Percentiles rank a stretch among this genome's conserved stretches.
Evolutionary conservation across 2,797 vertebrate genomes (phyloP).

Genomic region (Eulemur mongoz): DNA sequence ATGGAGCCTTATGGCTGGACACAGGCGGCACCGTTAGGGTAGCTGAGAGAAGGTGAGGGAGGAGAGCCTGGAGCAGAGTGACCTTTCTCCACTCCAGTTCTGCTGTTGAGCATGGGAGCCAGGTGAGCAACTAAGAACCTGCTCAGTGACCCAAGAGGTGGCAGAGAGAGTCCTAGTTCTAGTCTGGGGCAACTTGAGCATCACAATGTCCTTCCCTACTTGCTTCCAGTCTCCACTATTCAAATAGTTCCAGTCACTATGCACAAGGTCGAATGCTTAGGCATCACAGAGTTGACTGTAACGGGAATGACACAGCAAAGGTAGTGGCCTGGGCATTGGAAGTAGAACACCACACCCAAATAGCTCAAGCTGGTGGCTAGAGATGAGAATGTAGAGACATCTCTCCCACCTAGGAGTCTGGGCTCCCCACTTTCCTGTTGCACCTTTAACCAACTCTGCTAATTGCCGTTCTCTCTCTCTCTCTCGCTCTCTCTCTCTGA

Average conservation of each 20-base stretch:
- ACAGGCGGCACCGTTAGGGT: neutral
- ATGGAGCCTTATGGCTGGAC: neutral
- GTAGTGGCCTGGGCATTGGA: neutral
- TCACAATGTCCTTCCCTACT: neutral
- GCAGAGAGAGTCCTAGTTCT: neutral
- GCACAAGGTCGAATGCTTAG: neutral
- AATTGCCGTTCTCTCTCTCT: neutral
- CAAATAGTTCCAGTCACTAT: neutral
- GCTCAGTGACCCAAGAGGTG: neutral
- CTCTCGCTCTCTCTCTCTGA: neutral
- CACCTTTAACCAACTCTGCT: neutral
- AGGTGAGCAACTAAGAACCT: neutral
- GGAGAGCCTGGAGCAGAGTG: neutral
- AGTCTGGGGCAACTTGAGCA: neutral
- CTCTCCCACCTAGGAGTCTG: neutral
- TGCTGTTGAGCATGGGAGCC: neutral
- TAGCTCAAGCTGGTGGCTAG: no score
- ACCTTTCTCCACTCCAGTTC: neutral
- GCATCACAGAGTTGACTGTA: neutral
- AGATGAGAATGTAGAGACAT: neutral
- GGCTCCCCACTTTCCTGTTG: neutral
- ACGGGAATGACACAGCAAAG: no score
- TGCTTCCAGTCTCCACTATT: neutral
- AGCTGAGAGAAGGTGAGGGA: neutral
- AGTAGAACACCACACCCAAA: neutral